Conservation (phyloP, 1,140 invertebrate species). For the Hypothenemus hampei region DNA sequence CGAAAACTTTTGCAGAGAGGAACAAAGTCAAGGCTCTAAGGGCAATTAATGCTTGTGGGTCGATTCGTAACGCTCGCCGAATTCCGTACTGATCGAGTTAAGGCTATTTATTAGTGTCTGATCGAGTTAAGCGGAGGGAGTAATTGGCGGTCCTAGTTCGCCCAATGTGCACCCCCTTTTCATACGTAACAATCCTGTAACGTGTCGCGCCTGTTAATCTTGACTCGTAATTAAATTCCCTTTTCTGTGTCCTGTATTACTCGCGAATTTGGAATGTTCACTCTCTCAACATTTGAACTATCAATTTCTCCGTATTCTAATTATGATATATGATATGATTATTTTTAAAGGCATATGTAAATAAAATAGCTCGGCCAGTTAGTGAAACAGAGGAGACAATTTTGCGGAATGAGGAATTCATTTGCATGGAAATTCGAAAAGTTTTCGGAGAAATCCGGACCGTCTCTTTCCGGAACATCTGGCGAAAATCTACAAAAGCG, state of each 20-base stretch:
- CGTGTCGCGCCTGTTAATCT: constrained; percentile 11
- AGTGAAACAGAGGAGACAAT: constrained; percentile 5
- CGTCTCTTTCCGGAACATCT: constrained; percentile 30
- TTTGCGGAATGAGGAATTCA: constrained; percentile 31
- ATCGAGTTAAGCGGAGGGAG: constrained; percentile 3
- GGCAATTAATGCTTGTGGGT: not conserved
- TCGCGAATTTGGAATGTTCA: too few relatives aligned
- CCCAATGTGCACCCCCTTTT: constrained; percentile 1
- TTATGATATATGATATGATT: too few relatives aligned
- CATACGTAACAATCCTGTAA: constrained; percentile 25
- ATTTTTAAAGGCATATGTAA: too few relatives aligned
- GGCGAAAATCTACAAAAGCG: constrained; percentile 27
- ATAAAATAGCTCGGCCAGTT: too few relatives aligned
- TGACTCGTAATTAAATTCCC: constrained; percentile 11
- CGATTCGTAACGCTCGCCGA: not conserved
- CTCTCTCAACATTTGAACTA: too few relatives aligned
- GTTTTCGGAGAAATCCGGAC: constrained; percentile 35
- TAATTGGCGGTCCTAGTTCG: not conserved
- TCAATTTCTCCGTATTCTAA: too few relatives aligned
- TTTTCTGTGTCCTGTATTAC: too few relatives aligned
- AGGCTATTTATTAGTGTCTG: constrained; percentile 16
- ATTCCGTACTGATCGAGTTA: constrained; percentile 14
- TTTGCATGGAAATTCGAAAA: constrained; percentile 39
- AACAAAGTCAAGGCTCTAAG: constrained; percentile 4
- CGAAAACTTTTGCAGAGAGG: not conserved